Percentiles rank a stretch among this genome's conserved stretches.
phyloP scores from a whole-genome alignment of 2,888 invertebrate species.

The Brenthis daphne region DNA sequence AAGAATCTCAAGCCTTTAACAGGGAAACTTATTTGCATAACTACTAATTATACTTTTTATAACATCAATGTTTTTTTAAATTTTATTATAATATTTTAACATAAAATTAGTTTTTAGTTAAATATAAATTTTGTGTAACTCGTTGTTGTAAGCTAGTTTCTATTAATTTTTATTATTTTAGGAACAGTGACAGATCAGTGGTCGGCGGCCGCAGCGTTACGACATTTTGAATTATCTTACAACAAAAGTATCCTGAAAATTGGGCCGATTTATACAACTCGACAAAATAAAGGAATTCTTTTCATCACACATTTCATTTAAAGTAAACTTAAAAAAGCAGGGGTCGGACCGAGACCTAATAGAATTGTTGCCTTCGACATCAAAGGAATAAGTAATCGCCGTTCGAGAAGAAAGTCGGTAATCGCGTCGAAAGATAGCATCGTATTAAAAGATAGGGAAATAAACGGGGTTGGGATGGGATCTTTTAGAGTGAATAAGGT shows the following conservation, averaged over 20 bases:
- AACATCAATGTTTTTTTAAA: neutral
- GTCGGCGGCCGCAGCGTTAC: too few species aligned
- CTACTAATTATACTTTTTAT: conserved; percentile 9
- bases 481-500: conserved; percentile 44
- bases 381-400: conserved; percentile 47
- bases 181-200: too few species aligned
- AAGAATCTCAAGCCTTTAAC: neutral
- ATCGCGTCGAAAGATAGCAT: conserved; percentile 68
- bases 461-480: conserved; percentile 56
- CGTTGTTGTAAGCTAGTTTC: too few species aligned
- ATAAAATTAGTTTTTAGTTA: neutral
- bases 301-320: conserved; percentile 35
- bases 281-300: conserved; percentile 28
- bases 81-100: neutral
- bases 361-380: conserved; percentile 44
- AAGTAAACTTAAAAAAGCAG: conserved; percentile 36
- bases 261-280: neutral
- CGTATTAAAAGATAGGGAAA: conserved; percentile 67
- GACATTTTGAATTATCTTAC: too few species aligned
- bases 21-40: conserved; percentile 8
- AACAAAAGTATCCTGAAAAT: neutral
- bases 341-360: conserved; percentile 38
- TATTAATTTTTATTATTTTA: too few species aligned
- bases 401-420: conserved; percentile 49
- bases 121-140: too few species aligned